A percentile compares a stretch with the other conserved stretches of the same genome.
phyloP scores from a whole-genome alignment of 2,113 vertebrate genomes.

The Epinephelus lanceolatus region DNA sequence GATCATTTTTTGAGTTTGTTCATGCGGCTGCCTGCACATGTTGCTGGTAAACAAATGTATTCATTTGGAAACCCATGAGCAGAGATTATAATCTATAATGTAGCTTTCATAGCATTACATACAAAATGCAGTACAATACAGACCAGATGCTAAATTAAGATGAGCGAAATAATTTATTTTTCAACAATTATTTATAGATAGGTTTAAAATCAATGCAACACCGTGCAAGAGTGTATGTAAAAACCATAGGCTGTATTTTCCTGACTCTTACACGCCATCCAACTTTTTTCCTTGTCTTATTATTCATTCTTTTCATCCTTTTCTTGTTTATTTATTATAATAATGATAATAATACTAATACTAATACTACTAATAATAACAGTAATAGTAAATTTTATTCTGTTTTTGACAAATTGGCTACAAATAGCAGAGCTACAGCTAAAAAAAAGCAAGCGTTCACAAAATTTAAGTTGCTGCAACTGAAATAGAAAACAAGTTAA shows the following conservation, averaged over 20 bases:
- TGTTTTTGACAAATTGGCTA: no score
- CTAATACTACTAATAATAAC: no score
- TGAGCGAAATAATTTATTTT: background rate
- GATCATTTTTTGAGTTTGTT: slow-evolving; percentile 17
- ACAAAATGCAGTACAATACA: background rate
- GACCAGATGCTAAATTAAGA: background rate
- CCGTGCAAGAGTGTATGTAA: background rate
- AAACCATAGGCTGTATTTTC: background rate
- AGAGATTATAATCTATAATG: background rate
- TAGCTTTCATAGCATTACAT: background rate
- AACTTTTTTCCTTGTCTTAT: no score
- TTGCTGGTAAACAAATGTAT: slow-evolving; percentile 14
- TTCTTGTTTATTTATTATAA: no score
- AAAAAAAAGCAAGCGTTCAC: no score
- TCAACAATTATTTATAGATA: background rate
- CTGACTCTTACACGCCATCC: background rate
- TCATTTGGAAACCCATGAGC: slow-evolving; percentile 9
- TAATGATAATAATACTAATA: no score
- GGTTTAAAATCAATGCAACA: background rate
- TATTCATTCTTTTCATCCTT: no score
- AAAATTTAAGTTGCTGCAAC: no score
- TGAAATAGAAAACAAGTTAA: no score
- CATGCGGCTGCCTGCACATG: slow-evolving; percentile 4
- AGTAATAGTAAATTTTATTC: no score
- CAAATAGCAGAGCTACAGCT: no score